Base-by-base conservation (phyloP, 2,113 vertebrate genomes). In the Burhinus bistriatus region DNA sequence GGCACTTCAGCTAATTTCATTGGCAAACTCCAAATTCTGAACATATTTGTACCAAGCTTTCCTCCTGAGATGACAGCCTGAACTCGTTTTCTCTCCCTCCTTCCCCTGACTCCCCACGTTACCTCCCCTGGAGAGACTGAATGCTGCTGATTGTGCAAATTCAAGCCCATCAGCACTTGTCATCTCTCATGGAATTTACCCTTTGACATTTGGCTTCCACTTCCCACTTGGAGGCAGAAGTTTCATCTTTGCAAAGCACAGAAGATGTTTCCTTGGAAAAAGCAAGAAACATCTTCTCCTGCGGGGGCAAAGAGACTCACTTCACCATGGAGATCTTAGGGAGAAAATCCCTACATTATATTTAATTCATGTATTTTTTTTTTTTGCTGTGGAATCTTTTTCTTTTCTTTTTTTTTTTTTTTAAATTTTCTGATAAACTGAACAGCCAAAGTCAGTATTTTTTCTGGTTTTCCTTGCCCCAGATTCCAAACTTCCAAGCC, bases 161-260 rank as follows among this genome's bases (percentile, higher is more conserved):
- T 93, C 95, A 80, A 68, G 49, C 80, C 89, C 91, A 93, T 89
- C 93, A 94, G 78, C 96, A 94, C 73, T 97, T 95, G 84, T 94
- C 93, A 89, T 52, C 57, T 92, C 61, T 62, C 27, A 79, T 90
- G 94, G 96, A 96, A 98, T 97, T 96, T 94, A 95, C 65, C 83
- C 92, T 87, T 96, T 96, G 94, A 95, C 69, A 89, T 68, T 72
- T 45, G 15, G 66, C 62, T 93, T 97, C 64, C 72, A 40, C 62
- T 95, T 81, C 78, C 42, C 42, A 52, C 72, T 94, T 58, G 89
- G 45, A 85, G 72, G 81, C 90, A 96, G 72, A 96, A 96, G 34
- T 91, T 96, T 94, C 68, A 72, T 89, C 80, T 83, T 84, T 77
- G 65, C 55, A 95, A 94, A 91, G 61, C 61, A 69, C 26, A 82